Percentiles rank a stretch among this genome's conserved stretches.
Conservation (phyloP, 2,113 vertebrate genomes). For the Tympanuchus pallidicinctus region DNA sequence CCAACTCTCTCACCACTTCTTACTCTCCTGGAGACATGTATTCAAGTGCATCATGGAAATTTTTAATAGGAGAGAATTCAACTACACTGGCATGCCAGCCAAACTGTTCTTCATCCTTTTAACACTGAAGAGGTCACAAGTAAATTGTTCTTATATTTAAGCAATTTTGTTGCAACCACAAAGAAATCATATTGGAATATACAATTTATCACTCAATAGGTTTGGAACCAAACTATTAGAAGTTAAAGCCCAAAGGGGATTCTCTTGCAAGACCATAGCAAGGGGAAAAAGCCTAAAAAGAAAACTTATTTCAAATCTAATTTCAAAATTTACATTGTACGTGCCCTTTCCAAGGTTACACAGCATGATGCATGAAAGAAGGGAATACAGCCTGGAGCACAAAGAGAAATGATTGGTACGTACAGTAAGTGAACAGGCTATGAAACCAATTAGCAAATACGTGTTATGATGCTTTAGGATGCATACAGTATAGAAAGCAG, state of each 20-base stretch:
- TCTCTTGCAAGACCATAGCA: neutral
- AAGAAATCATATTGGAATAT: slow-evolving; percentile 1
- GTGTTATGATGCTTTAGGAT: neutral
- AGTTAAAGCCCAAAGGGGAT: slow-evolving; percentile 49
- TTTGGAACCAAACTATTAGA: slow-evolving; percentile 24
- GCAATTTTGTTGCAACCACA: neutral
- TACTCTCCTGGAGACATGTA: neutral
- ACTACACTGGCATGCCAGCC: neutral
- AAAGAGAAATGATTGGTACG: slow-evolving; percentile 36
- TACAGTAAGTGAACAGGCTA: neutral
- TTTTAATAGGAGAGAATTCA: neutral
- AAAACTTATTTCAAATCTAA: slow-evolving; percentile 53
- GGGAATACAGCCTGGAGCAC: slow-evolving; percentile 41
- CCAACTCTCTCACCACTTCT: neutral
- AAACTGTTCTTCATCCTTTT: neutral
- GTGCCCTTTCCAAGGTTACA: slow-evolving; percentile 43
- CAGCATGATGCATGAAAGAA: slow-evolving; percentile 13
- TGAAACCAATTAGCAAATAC: neutral
- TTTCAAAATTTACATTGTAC: slow-evolving; percentile 46
- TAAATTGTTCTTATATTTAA: slow-evolving; percentile 2
- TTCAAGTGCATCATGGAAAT: neutral
- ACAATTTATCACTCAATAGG: neutral
- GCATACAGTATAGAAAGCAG: neutral
- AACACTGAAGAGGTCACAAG: neutral
- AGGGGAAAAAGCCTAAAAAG: neutral